A percentile compares a stretch with the other conserved stretches of the same genome.
These are phyloP conservation scores for Drosophila picticornis DNA, from an alignment of 2,888 invertebrate species.

Conservation along the genomic window DNA sequence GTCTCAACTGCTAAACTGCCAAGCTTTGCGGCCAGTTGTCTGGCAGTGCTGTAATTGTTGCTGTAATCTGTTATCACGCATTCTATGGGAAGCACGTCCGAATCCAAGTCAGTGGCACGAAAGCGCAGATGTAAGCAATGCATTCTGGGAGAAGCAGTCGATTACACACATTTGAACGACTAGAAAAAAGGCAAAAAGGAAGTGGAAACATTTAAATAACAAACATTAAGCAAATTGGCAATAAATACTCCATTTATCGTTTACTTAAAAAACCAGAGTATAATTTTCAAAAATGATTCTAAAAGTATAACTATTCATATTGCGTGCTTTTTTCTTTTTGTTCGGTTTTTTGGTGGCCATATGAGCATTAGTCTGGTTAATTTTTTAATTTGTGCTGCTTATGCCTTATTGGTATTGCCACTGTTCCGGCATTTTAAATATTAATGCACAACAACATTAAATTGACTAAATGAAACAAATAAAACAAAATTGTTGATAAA, in stretches of 20 bases:
- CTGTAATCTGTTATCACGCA: not conserved
- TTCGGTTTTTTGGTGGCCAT: not conserved
- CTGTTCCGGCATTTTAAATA: not conserved
- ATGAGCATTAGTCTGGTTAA: not conserved
- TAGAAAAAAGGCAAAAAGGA: not conserved
- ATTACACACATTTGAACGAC: not conserved
- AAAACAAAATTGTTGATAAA: too few relatives aligned
- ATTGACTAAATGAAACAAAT: not conserved
- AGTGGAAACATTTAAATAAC: not conserved
- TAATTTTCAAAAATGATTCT: not conserved
- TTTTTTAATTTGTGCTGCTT: not conserved
- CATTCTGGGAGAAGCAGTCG: not conserved
- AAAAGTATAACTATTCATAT: not conserved
- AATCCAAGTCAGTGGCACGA: not conserved
- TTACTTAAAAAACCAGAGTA: not conserved
- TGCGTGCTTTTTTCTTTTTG: not conserved
- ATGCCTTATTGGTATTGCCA: not conserved
- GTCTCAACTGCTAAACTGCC: not conserved
- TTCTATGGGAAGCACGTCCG: not conserved
- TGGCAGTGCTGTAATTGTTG: not conserved
- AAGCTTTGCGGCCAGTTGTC: not conserved
- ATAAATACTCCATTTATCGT: not conserved
- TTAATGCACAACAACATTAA: not conserved
- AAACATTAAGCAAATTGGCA: too few relatives aligned
- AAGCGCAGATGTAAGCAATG: not conserved